Evolutionary conservation across 2,797 vertebrate species (phyloP), one percentile per base, ranked within the genome.

Genomic region (Sorex maritimensis): DNA sequence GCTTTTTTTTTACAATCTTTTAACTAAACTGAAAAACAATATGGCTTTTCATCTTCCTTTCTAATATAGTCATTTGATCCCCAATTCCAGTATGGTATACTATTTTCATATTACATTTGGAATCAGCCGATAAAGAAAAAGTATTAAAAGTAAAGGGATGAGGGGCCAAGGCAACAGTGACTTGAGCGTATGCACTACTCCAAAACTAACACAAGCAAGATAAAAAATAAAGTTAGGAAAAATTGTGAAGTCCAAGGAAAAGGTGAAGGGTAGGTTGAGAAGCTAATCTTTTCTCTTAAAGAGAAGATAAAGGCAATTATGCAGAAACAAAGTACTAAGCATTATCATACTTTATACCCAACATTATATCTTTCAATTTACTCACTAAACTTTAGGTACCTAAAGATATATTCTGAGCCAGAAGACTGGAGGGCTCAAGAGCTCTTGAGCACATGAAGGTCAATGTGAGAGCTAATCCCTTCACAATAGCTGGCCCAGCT

Each of bases 381-480:
- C 52, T 82, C 52, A 55, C 46, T 78, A 83, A 88, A 80, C 55
- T 89, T 79, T n/a, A 80, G 52, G 44, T 78, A 85, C 72, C 34
- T 72, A 73, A 73, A 46, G 6, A 88, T 28, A 91, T 26, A 61
- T n/a, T 41, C 19, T 83, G 69, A 38, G 49, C 49, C 15, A 28
- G 52, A 84, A 78, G 15, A 72, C 30, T 46, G 28, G 55, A 65
- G 61, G 74, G 14, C 26, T 11, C 30, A 88, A 91, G 52, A 73
- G 21, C 28, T 71, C 68, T 71, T 58, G 46, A 3, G 30, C 81
- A 67, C 23, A 78, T 58, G 9, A 86, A 65, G 49, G 55, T 58
- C 41, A 65, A 4, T 72, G 6, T 58, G n/a, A 83, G 34, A 81
- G 44, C 38, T 74, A 61, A 90, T 49, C 13, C 34, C 15, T 69